Evolutionary conservation across 2,888 invertebrate species (phyloP), one percentile per base, ranked within the genome.

Genomic region (Drosophila seclusa): DNA sequence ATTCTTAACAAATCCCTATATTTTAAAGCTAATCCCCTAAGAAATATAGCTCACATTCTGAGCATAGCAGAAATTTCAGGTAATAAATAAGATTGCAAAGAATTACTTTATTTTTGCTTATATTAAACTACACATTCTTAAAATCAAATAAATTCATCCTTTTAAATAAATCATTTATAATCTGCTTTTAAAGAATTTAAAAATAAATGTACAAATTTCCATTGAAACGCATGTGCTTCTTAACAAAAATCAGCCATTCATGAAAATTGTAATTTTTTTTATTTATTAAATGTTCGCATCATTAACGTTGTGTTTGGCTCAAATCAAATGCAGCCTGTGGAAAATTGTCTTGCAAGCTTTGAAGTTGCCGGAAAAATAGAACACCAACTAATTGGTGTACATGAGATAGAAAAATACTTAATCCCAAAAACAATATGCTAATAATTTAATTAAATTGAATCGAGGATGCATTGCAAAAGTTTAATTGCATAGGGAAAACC

Each of bases 401-500:
- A 45, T 8, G 16, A 4, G 16, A 24, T 24, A 16, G 27, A 45
- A 18, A 13, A 38, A 21, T 21, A 32, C 62, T 60, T 72, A 61
- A 77, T 50, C 63, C 13, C 45, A 45, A 27, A 21, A 13, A 40
- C 29, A 65, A 65, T 60, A 73, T 48, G 24, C 36, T 34, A 50
- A 62, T 68, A 60, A 55, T 54, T 24, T 11, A 42, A 65, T 24
- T 59, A n/a, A 34, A 58, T 61, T 61, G 27, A 36, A 49, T 45
- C 16, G 27, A 49, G 42, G 45, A 73, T 78, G 61, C 54, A 68
- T n/a, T 55, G 16, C 48, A n/a, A 21, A 18, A 38, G 38, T 55
- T 57, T 54, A 72, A 71, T 68, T 69, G 68, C 53, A 69, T 68
- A 29, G 27, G 42, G 55, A 64, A 59, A 64, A 64, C 66, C 75